A percentile compares a stretch with the other conserved stretches of the same genome.
phyloP scores from a whole-genome alignment of 2,797 vertebrate genomes.

The Heterohyrax brucei region DNA sequence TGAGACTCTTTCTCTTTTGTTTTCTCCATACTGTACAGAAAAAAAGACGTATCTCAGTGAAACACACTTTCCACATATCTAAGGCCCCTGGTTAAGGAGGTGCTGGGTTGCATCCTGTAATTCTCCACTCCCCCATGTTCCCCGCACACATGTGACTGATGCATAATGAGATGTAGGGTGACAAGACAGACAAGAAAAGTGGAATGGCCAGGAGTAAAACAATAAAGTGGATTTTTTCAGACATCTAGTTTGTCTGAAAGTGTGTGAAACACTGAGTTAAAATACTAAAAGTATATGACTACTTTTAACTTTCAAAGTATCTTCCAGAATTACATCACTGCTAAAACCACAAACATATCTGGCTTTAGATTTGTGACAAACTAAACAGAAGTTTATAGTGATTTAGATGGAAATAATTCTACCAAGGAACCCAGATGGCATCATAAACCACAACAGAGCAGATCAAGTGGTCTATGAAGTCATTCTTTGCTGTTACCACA shows the following conservation, averaged over 20 bases:
- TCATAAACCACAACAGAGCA: slow-evolving; percentile 79
- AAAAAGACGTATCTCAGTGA: neutral
- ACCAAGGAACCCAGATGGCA: slow-evolving; percentile 79
- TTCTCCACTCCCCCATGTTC: neutral
- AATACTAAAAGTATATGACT: slow-evolving; percentile 71
- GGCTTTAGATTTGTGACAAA: slow-evolving; percentile 74
- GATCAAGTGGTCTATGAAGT: slow-evolving; percentile 77
- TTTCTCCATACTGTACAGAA: neutral
- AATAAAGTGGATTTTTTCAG: slow-evolving; percentile 23
- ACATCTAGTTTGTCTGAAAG: slow-evolving; percentile 66
- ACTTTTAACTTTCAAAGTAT: slow-evolving; percentile 73
- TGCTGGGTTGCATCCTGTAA: neutral
- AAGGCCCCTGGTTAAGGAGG: neutral
- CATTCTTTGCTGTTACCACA: slow-evolving; percentile 71
- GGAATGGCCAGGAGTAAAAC: neutral
- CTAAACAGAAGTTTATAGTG: slow-evolving; percentile 74
- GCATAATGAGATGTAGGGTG: neutral
- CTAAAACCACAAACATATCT: slow-evolving; percentile 80
- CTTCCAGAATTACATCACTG: slow-evolving; percentile 82
- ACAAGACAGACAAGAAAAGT: neutral
- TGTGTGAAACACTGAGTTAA: slow-evolving; percentile 64
- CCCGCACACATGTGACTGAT: neutral
- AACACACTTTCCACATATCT: neutral
- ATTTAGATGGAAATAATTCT: slow-evolving; percentile 79
- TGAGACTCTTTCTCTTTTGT: neutral